Evolutionary conservation across 2,113 vertebrate species (phyloP).

Genomic region (Cavia aperea): DNA sequence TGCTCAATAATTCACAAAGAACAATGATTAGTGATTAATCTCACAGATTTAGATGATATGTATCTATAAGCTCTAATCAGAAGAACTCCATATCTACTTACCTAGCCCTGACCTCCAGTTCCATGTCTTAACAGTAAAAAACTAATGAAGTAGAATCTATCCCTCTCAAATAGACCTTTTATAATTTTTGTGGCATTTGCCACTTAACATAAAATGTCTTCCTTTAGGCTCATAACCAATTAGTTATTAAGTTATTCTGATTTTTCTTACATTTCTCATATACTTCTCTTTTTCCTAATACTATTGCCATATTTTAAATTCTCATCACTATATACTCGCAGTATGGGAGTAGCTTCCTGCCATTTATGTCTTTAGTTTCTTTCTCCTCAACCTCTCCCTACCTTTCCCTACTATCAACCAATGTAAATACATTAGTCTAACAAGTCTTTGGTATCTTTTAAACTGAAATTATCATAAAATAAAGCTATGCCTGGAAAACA

Average conservation of each 20-base stretch:
- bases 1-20: not conserved
- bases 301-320: not conserved
- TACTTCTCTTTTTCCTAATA: not conserved
- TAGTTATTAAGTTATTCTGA: slow-evolving; percentile 9
- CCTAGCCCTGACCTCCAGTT: not conserved
- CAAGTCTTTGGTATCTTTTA: not conserved
- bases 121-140: not conserved
- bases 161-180: not conserved
- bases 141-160: not conserved
- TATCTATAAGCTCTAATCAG: not conserved
- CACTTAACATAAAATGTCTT: not conserved
- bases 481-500: not conserved
- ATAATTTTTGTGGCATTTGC: not conserved
- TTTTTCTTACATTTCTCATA: not conserved
- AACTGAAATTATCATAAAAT: not conserved
- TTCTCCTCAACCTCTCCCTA: not conserved
- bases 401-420: not conserved
- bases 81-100: not conserved
- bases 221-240: not conserved
- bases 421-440: not conserved
- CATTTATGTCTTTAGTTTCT: not conserved
- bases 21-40: not conserved
- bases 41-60: not conserved
- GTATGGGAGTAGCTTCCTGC: not conserved
- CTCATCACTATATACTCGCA: not conserved